Evolutionary conservation across 2,888 invertebrate genomes (phyloP).

Genomic region (Salticus scenicus): DNA sequence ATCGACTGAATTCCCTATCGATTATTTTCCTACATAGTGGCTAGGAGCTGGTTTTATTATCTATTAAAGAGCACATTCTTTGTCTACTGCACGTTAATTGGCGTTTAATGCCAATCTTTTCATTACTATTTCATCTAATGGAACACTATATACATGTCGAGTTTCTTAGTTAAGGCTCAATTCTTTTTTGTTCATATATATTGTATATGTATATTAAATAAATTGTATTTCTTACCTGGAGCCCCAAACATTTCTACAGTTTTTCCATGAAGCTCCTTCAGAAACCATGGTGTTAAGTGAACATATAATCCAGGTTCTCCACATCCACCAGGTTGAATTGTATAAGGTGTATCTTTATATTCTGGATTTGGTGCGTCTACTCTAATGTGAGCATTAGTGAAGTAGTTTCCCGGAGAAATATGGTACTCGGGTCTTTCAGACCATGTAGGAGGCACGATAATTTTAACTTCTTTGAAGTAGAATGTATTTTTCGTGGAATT

Average conservation of each 20-base stretch:
- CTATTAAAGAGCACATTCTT: too few species aligned
- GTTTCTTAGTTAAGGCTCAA: too few species aligned
- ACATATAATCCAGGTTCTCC: conserved; percentile 80
- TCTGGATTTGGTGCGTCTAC: conserved; percentile 78
- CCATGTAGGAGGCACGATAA: conserved; percentile 81
- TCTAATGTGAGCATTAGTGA: conserved; percentile 78
- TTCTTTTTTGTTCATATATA: too few species aligned
- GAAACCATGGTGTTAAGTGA: conserved; percentile 76
- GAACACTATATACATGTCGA: too few species aligned
- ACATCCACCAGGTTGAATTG: conserved; percentile 81
- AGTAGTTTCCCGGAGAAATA: conserved; percentile 51
- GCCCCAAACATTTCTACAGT: conserved; percentile 70
- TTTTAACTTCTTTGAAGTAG: conserved; percentile 79
- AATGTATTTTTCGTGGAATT: conserved; percentile 80
- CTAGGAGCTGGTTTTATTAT: too few species aligned
- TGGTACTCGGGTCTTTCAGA: conserved; percentile 75
- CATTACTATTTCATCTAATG: too few species aligned
- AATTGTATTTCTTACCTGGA: conserved; percentile 62
- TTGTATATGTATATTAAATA: too few species aligned
- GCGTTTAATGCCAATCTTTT: too few species aligned
- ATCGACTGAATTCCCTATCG: too few species aligned
- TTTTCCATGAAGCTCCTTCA: conserved; percentile 67
- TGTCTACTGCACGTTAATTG: too few species aligned
- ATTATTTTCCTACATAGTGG: too few species aligned
- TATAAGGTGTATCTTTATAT: conserved; percentile 79